Evolutionary conservation across 37 sponge, comb jelly and placozoan species (phyloP).

Genomic region (Dysidea cf. avara): DNA sequence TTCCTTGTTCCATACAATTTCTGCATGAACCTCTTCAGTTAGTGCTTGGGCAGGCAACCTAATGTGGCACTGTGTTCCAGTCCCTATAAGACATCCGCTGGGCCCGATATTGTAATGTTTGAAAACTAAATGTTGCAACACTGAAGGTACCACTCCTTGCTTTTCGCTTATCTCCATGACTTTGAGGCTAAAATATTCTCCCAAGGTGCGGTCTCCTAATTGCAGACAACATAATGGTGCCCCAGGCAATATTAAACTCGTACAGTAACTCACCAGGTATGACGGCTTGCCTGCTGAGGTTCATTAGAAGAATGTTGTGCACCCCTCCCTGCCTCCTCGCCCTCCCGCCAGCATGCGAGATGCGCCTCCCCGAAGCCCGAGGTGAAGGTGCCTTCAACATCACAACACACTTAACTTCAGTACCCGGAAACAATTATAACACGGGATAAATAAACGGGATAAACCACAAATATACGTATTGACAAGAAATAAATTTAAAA

Average conservation of each 20-base stretch:
- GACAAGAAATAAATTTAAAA: not conserved
- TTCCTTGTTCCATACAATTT: slow-evolving; percentile 22
- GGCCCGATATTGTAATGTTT: slow-evolving; percentile 64
- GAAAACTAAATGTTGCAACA: slow-evolving; percentile 39
- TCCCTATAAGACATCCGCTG: slow-evolving; percentile 56
- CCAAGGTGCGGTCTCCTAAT: slow-evolving; percentile 12
- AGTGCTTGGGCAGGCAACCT: slow-evolving; percentile 45
- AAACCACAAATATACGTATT: not conserved
- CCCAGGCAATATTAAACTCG: no score
- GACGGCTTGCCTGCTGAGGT: no score
- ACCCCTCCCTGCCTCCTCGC: no score
- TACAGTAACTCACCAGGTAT: no score
- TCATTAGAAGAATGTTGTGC: no score
- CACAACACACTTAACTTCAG: no score
- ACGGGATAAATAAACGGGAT: no score
- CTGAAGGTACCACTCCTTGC: slow-evolving; percentile 24
- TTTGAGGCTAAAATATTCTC: slow-evolving; percentile 35
- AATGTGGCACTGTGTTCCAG: slow-evolving; percentile 36
- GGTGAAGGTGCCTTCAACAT: no score
- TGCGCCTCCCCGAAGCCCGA: no score
- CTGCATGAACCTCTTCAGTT: slow-evolving; percentile 20
- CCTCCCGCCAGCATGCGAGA: no score
- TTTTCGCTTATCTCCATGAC: slow-evolving; percentile 2
- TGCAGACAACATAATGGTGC: no score
- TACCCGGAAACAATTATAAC: no score